Evolutionary conservation across 2,888 invertebrate species (phyloP).

Genomic region (Archaeoteleia sp.): DNA sequence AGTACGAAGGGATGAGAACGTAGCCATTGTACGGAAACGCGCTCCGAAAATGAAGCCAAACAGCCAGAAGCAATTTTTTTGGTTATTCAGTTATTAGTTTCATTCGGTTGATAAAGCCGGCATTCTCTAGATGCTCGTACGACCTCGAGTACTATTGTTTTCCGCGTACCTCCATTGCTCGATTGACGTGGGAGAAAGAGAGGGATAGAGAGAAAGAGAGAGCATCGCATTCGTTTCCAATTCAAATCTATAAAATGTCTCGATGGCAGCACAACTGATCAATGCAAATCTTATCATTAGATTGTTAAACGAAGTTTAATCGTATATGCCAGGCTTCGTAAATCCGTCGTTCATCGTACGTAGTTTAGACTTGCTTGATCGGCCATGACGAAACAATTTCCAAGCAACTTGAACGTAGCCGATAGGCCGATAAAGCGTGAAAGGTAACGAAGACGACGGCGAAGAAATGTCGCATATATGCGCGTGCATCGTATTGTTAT

Average conservation of each 20-base stretch:
- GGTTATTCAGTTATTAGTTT: slow-evolving; percentile 54
- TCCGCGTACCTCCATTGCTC: slow-evolving; percentile 39
- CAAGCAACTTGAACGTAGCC: neutral
- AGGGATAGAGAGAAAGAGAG: slow-evolving; percentile 4
- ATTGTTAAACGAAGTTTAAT: no score
- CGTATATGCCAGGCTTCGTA: no score
- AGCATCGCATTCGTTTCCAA: neutral
- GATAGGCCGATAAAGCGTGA: neutral
- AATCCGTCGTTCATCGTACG: no score
- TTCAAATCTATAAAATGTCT: no score
- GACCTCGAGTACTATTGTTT: slow-evolving; percentile 51
- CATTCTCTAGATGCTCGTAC: slow-evolving; percentile 51
- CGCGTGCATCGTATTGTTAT: no score
- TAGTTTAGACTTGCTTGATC: no score
- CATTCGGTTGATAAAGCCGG: slow-evolving; percentile 53
- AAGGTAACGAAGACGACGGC: neutral
- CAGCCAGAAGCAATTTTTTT: slow-evolving; percentile 53
- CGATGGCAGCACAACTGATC: no score
- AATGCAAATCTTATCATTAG: no score
- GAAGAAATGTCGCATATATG: neutral
- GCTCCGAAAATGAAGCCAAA: slow-evolving; percentile 51
- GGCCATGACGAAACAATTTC: neutral
- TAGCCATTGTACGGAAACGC: slow-evolving; percentile 43
- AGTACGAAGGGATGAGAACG: slow-evolving; percentile 40
- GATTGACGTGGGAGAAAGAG: slow-evolving; percentile 21